Evolutionary conservation across 2,888 invertebrate species (phyloP), one percentile per base, ranked within the genome.

Genomic region (Sarcophaga variegata): DNA sequence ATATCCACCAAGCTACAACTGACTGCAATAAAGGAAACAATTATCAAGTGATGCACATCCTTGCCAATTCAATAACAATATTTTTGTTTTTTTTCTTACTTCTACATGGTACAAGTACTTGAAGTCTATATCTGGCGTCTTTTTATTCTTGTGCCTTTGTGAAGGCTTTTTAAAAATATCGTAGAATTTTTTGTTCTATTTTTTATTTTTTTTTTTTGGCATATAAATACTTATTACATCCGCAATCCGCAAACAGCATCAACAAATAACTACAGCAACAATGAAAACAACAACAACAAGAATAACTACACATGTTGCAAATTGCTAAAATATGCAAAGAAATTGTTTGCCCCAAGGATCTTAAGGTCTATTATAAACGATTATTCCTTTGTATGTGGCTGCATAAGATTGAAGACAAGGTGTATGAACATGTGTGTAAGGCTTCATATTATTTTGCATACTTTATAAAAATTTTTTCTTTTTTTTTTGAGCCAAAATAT

Each of bases 151-250:
- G 37, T 37, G 37, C 6, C 6, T 37, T 37, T 37, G 37, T 37
- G 37, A 37, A 37, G 37, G 37, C 6, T 37, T 37, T 37, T 37
- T 37, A 37, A 6, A 37, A 37, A 37, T 37, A 37, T 37, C 37
- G 37, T 37, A 37, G 6, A 37, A 8, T 37, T 37, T 6, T 22
- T 22, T 22, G 22, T 22, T 22, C 1, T 37, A 4, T 27, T 27
- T 37, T 6, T 37, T 6, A 8, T 8, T 37, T 6, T 6, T 37
- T 6, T 37, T 37, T 6, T 66, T 83, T 86, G 66, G 72, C 86
- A 77, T 74, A 83, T 4, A 27, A 27, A 27, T 71, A 86, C 77
- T 83, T 86, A 86, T 86, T 86, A 81, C 86, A 86, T 83, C 83
- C 83, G 86, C 80, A 83, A 83, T 81, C 70, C 37, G 37, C 83